Evolutionary conservation across 23 tunicate genomes (phyloP), one percentile per base, ranked within the genome.

Genomic region (Botrylloides violaceus): DNA sequence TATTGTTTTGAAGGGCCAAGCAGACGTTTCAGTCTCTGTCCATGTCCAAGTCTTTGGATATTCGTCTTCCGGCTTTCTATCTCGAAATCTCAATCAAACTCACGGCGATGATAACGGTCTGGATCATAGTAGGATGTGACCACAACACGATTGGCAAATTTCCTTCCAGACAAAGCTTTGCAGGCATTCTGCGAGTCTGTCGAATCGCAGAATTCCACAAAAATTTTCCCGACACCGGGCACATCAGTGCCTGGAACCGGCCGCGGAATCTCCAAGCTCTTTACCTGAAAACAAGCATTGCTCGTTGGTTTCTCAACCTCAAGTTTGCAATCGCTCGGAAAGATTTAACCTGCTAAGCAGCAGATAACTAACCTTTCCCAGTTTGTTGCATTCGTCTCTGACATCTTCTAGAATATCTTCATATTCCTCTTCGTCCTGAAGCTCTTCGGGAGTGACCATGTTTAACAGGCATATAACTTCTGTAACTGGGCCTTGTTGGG

Each of bases 341-440:
- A 7, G 53, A 43, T 7, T 43, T n/a, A n/a, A 43, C 53, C 53
- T 43, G 15, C 53, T 7, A 60, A 60, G 64, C 21, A 60, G 0
- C 19, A 60, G 65, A 19, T 33, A n/a, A 29, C 25, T 77, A 27
- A 84, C 98, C 82, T 79, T 73, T 81, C 98, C 98, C 33, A 93
- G 79, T 53, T 93, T 93, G 76, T 64, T 77, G 65, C 98, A 93
- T 71, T 93, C 98, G 66, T 93, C 98, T 73, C 61, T 77, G 22
- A 93, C 94, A 74, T 93, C 98, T 61, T 93, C 93, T 66, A 77
- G 49, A 29, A 93, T 93, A n/a, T 93, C 98, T 38, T 92, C 98
- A 64, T 92, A 92, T 34, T 92, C 98, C 32, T 92, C 98, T 64
- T 84, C 92, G 72, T 92, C 98, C 29, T 26, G 36, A 34, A 92